Evolutionary conservation across 1,140 invertebrate species (phyloP), one percentile per base, ranked within the genome.

Genomic region (Drosophila biarmipes): DNA sequence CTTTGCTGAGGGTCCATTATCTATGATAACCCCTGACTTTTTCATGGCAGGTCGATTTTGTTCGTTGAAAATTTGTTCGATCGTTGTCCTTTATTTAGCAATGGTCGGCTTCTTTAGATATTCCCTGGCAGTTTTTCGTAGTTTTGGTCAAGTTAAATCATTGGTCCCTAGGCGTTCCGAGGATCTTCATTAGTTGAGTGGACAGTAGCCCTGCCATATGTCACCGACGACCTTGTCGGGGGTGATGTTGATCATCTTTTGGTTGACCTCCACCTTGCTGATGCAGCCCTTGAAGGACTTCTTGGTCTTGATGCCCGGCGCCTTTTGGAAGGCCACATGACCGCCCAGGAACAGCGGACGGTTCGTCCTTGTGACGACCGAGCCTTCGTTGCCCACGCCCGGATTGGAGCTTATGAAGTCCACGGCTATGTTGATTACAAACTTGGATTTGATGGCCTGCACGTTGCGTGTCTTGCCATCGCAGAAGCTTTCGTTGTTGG

Each of bases 381-480:
- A 95, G 91, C 4, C 94, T 93, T 80, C 94, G 94, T 59, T 95
- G 93, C 38, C 96, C 93, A 95, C 81, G 66, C 73, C 90, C 38
- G 91, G 91, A 62, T 77, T 71, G 8, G 89, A 86, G 53, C 80
- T 90, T 29, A 91, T 49, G 17, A 54, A 87, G 78, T 91, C 80
- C n/a, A 91, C 80, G 35, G 76, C 80, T 29, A 87, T 74, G 7
- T 90, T 90, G 38, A 91, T 87, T 40, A 91, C 79, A 56, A 84
- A 91, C 63, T 92, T 84, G 19, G 85, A 91, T 69, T 92, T 91
- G n/a, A 87, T 76, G n/a, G 81, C 80, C 53, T 78, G 76, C 0
- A 91, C 85, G 54, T 80, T 95, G 90, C 99, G 98, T 98, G 98
- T 99, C 29, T 97, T 93, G 34, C 98, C 98, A 93, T 99, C 97